Evolutionary conservation across 1,140 invertebrate genomes (phyloP), one percentile per base, ranked within the genome.

Genomic region (Leptonema lineaticorne): DNA sequence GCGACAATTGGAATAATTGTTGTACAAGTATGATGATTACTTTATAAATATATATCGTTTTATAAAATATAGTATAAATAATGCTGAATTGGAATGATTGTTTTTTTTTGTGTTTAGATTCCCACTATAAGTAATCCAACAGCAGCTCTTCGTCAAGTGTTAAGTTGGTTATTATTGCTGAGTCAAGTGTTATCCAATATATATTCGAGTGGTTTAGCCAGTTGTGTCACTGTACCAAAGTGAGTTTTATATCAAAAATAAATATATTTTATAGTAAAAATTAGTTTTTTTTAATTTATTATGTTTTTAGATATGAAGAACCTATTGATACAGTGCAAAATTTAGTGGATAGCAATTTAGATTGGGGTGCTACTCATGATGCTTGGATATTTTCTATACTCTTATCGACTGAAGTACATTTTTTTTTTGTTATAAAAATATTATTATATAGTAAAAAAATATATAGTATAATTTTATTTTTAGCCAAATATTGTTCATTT

Each of bases 321-420:
- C 79, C 83, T 9, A 80, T 85, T 20, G 81, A 85, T 65, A 84
- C 81, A 0, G 78, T 83, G 2, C 74, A 81, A 67, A 82, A 85
- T 59, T 75, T 85, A 3, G 79, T 82, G 2, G 78, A 82, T 26
- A 80, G 78, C 64, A 74, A 78, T n/a, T 67, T 85, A 48, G 75
- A 78, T 48, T 85, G 84, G 85, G 83, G 82, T 14, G 84, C 84
- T 3, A 85, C 83, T 0, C 84, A 85, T 62, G 82, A 84, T 63
- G 84, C 84, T 29, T 86, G 84, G 84, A 78, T 82, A 68, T 85
- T 83, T 74, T 85, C 84, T 1, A 74, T 86, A 7, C 72, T 78
- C 11, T 68, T 76, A 6, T 80, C 83, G 3, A 75, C 77, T 59
- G 82, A 83, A 74, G 81, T 82, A 74, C 62, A 16, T 45, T 50